These are phyloP conservation scores for Anarhynchus alexandrinus DNA, from an alignment of 2,113 vertebrate species.

Conservation along the genomic window DNA sequence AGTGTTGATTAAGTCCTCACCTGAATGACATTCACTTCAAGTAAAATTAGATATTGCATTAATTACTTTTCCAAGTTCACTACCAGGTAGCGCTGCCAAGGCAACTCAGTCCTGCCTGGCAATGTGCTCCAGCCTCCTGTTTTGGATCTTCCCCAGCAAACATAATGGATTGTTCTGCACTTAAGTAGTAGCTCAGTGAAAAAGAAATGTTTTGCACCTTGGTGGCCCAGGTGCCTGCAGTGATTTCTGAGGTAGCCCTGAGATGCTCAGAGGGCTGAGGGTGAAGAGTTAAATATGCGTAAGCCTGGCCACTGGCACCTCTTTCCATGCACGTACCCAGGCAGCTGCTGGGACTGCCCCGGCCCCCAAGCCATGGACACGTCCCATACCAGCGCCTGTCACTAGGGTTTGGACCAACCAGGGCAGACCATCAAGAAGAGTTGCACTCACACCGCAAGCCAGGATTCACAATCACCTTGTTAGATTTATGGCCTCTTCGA, in stretches of 20 bases:
- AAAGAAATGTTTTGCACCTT: neutral
- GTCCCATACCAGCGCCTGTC: neutral
- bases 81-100: neutral
- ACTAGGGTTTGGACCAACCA: neutral
- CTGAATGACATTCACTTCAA: neutral
- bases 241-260: neutral
- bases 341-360: fast-evolving
- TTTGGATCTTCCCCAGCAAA: neutral
- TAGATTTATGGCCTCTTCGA: neutral
- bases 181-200: neutral
- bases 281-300: fast-evolving
- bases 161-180: neutral
- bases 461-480: neutral
- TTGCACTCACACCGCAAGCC: neutral
- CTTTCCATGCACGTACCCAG: fast-evolving
- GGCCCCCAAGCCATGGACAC: fast-evolving
- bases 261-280: neutral
- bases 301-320: neutral
- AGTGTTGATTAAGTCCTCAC: neutral
- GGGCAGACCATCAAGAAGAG: neutral
- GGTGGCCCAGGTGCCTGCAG: neutral
- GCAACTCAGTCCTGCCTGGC: neutral
- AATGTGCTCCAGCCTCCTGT: neutral
- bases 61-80: neutral
- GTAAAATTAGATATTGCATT: neutral